Evolutionary conservation across 2,113 vertebrate species (phyloP), one percentile per base, ranked within the genome.

Genomic region (Sprattus sprattus): DNA sequence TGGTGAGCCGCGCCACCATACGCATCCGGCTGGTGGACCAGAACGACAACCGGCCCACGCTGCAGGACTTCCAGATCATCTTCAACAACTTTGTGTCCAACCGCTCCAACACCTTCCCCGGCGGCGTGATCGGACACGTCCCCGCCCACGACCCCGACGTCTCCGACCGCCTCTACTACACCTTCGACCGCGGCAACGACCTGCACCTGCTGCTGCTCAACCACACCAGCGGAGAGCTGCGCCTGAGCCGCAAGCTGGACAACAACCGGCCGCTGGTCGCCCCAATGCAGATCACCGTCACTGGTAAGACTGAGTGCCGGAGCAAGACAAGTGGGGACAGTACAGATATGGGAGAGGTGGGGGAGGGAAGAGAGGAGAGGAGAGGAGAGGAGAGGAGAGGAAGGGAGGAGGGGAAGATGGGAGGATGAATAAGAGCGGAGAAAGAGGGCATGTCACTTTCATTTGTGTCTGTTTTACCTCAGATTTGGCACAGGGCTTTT

Each of bases 21-120:
- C 96, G 97, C 0, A 96, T 99, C 89, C 94, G 95, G 80, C 92
- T 99, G 45, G 93, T 99, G 86, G 98, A 99, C 94, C 97, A 99
- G 95, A 99, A 99, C 0, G 98, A 99, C 94, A 99, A 99, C 88
- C 94, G 95, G 44, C 98, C 98, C 1, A 91, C 97, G 85, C 94
- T 99, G 84, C 96, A 96, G 91, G 97, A 98, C 92, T 99, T 99
- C 90, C 98, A 99, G 94, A 99, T 99, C 49, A 96, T 99, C 60
- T 99, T 99, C 94, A 99, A 99, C 92, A 99, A 99, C 93, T 99
- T 99, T 0, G 96, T 99, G 11, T 99, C 98, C 47, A 99, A 99
- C 90, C 97, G 95, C 3, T 99, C 98, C 49, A 99, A 99, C 89
- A 99, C 97, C 84, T 99, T 99, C 85, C 98, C 98, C 81, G 97